Percentiles rank a stretch among this genome's conserved stretches.
Evolutionary conservation across 2,113 vertebrate species (phyloP).

Genomic region (Syrmaticus mikado): DNA sequence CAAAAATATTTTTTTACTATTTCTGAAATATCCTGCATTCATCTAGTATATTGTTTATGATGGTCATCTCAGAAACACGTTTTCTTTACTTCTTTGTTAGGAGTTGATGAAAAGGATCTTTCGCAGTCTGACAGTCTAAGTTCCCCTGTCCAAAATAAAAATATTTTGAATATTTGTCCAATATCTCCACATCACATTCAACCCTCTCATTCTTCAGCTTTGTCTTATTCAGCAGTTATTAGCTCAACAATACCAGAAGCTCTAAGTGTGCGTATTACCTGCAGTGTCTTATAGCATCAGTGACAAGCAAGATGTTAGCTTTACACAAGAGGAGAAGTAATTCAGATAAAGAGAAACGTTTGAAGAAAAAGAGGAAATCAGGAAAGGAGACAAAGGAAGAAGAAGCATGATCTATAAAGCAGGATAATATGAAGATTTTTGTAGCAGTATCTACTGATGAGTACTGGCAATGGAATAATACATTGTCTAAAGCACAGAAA

Average conservation of each 20-base stretch:
- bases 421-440: not conserved
- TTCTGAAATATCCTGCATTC: not conserved
- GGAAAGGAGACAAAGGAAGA: not conserved
- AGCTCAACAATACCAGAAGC: not conserved
- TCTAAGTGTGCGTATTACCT: not conserved
- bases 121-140: not conserved
- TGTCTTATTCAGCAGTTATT: not conserved
- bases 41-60: not conserved
- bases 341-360: not conserved
- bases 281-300: not conserved
- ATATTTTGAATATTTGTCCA: not conserved
- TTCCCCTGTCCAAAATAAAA: not conserved
- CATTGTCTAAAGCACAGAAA: not conserved
- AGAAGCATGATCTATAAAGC: no score
- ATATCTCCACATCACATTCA: not conserved
- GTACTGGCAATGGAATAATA: not conserved
- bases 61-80: not conserved
- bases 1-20: not conserved
- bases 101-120: not conserved
- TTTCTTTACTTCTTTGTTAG: not conserved
- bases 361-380: not conserved
- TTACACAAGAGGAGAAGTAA: rapidly evolving
- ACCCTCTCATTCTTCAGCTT: not conserved
- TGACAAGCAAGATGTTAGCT: not conserved
- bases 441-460: not conserved